phyloP scores from a whole-genome alignment of 2,113 vertebrate genomes.

The Solenodon paradoxus region DNA sequence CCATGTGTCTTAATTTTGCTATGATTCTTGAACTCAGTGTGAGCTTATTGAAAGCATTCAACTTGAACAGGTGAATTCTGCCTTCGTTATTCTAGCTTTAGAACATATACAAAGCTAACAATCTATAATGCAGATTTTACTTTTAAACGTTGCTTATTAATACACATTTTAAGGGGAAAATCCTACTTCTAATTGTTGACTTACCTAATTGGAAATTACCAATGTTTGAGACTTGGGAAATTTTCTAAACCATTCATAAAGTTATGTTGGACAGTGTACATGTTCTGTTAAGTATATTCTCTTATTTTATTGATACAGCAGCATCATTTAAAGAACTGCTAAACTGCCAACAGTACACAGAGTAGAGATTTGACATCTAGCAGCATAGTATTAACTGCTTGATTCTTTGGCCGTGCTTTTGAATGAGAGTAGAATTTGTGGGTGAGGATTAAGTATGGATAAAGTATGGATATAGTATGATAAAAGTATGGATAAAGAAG shows the following conservation, averaged over 20 bases:
- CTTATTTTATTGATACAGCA: slow-evolving; percentile 55
- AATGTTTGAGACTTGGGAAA: slow-evolving; percentile 12
- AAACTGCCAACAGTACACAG: background rate
- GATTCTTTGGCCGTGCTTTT: slow-evolving; percentile 32
- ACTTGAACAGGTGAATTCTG: background rate
- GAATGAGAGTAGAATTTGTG: slow-evolving; percentile 2
- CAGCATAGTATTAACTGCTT: background rate
- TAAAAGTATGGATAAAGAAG: too few relatives aligned
- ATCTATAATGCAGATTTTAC: background rate
- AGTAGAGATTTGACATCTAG: background rate
- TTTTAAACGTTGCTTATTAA: background rate
- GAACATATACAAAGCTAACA: background rate
- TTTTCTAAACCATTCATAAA: slow-evolving; percentile 32
- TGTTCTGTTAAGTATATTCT: slow-evolving; percentile 49
- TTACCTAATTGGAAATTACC: slow-evolving; percentile 26
- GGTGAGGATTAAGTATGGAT: background rate
- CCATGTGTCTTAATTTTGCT: background rate
- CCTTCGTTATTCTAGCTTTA: background rate
- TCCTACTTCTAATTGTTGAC: background rate
- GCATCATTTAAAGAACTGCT: slow-evolving; percentile 29
- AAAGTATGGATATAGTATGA: too few relatives aligned
- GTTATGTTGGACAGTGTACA: slow-evolving; percentile 28
- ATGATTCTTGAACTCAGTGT: background rate
- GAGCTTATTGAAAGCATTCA: background rate
- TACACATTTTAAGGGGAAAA: background rate